Base-by-base conservation (phyloP, 2,113 vertebrate species). In the Casuarius casuarius region DNA sequence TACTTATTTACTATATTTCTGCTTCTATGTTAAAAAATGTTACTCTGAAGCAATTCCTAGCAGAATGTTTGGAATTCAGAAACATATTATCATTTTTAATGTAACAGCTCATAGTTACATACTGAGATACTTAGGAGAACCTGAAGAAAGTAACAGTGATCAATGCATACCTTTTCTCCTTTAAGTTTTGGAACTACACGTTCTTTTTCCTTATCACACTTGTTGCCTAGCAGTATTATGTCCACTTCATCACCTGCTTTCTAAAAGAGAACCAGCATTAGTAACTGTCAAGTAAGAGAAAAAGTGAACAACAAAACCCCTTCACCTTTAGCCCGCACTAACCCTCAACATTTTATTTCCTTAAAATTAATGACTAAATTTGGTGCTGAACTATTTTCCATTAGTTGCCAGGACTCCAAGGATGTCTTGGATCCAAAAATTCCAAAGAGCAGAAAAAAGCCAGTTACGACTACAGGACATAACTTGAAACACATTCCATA, bases 151-250 rank as follows among this genome's bases (percentile, higher is more conserved):
- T 58, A 79, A 26, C 46, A 58, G 21, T 87, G 44, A 94, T 77
- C 78, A 70, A 40, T 77, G 84, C 84, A 84, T 98, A 98, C 98
- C 98, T 98, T 97, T 97, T 98, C 97, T 87, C 98, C 98, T 95
- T 80, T 97, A 59, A 97, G 89, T 93, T 97, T 98, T 87, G 98
- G 94, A 95, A 98, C 92, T 52, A 96, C 94, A 73, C 97, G 97
- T 97, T 98, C 97, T 74, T 95, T 90, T 84, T 98, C 97, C 94
- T 96, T 97, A 97, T 98, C 98, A 87, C 98, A 98, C 94, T 98
- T 98, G 96, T 98, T 98, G 87, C 98, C 98, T 96, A 98, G 82
- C 91, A 98, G 95, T 96, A 98, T 73, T 86, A 98, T 49, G n/a
- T 98, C 98, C 78, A 98, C 97, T 86, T 98, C 97, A 74, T 98